Evolutionary conservation across 2,113 vertebrate genomes (phyloP).

Genomic region (Amphiprion ocellaris): DNA sequence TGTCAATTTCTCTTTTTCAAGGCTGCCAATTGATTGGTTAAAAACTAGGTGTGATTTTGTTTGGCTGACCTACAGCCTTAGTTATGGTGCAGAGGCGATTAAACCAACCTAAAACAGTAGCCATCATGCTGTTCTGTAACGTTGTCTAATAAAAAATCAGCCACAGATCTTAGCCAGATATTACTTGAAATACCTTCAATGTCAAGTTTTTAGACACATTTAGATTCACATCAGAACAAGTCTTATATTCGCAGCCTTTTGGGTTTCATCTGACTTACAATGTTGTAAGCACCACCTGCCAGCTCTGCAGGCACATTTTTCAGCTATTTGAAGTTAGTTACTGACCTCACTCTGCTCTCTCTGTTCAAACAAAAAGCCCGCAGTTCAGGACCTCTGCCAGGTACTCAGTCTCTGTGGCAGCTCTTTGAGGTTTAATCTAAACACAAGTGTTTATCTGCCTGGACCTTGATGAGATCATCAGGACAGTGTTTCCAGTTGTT

Average conservation of each 20-base stretch:
- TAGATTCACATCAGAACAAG: constrained; percentile 20
- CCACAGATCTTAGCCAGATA: too few species aligned
- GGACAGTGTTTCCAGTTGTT: constrained; percentile 69
- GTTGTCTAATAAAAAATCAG: too few species aligned
- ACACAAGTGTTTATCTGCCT: constrained; percentile 65
- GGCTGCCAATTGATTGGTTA: too few species aligned
- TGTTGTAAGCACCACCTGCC: constrained; percentile 52
- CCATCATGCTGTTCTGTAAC: too few species aligned
- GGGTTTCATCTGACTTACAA: constrained; percentile 16
- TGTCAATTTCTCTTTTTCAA: too few species aligned
- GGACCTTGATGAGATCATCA: constrained; percentile 63
- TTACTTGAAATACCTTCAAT: constrained; percentile 5
- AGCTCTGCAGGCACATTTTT: constrained; percentile 56
- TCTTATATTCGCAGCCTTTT: constrained; percentile 31
- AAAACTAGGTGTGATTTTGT: too few species aligned
- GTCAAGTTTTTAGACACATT: constrained; percentile 11
- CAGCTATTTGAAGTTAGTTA: constrained; percentile 68
- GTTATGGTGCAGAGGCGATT: too few species aligned
- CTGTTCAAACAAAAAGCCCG: constrained; percentile 66
- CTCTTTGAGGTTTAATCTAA: constrained; percentile 76
- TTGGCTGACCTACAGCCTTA: too few species aligned
- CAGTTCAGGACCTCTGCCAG: constrained; percentile 70
- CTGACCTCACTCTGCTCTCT: constrained; percentile 71
- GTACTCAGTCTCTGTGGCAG: constrained; percentile 71
- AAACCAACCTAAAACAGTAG: too few species aligned